Base-by-base conservation (phyloP, 2,888 invertebrate genomes). In the Phyllotreta striolata region DNA sequence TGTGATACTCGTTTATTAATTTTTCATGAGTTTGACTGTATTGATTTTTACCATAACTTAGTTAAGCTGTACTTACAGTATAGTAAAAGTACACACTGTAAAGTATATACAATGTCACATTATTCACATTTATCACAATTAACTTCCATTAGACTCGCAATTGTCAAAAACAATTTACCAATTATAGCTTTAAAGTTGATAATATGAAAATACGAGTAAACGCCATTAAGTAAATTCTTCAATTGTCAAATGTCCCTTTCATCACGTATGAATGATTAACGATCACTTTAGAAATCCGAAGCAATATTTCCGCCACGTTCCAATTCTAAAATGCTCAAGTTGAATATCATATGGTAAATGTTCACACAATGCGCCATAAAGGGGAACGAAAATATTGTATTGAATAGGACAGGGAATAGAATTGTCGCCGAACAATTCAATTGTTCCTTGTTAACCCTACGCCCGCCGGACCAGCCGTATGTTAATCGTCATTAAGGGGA, bases 361-460 rank as follows among this genome's bases (percentile, higher is more conserved):
- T 78, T 78, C 76, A 77, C 76, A 77, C 75, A 75, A 75, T 72
- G 73, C 69, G 62, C 66, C 70, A 66, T 69, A 69, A 69, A 73
- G 73, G 76, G 75, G 76, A 71, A 74, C 71, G 66, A 61, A 76
- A 79, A 80, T 80, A 79, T 80, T 78, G 78, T 77, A 78, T 77
- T 77, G 78, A 79, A 78, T 78, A 69, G 75, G 73, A 74, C 71
- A 71, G 74, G 77, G 76, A 78, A 75, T 76, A 72, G 75, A 77
- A 76, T 75, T 76, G 76, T 77, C 76, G 77, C 74, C 68, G 75
- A 77, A 78, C 79, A 78, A 80, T 81, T 80, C 77, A 79, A 81
- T 81, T 80, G 80, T 80, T 80, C 79, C 80, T 81, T 77, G 80
- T 81, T 81, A 81, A 81, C 81, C 81, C 80, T 80, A 80, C 79